Conservation (phyloP, 2,888 invertebrate species). For the Leptarthrus brevirostris region DNA sequence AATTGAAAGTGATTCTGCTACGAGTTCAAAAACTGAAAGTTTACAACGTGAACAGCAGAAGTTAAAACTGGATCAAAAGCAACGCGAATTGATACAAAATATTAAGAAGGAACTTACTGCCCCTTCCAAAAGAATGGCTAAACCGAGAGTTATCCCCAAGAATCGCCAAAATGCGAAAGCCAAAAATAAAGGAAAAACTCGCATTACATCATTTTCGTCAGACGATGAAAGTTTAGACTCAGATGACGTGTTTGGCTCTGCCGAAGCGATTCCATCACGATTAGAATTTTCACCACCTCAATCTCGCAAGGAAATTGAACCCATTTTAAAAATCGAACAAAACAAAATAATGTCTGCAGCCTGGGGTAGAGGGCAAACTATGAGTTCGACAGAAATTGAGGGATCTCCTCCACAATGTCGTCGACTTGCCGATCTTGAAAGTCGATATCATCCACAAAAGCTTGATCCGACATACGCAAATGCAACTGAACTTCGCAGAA, state of each 20-base stretch:
- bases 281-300: slow-evolving; percentile 81
- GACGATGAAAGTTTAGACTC: slow-evolving; percentile 82
- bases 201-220: slow-evolving; percentile 81
- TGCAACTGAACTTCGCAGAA: slow-evolving; percentile 76
- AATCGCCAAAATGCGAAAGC: slow-evolving; percentile 72
- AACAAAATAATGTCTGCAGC: slow-evolving; percentile 76
- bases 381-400: slow-evolving; percentile 83
- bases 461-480: slow-evolving; percentile 74
- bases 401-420: slow-evolving; percentile 80
- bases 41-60: slow-evolving; percentile 71
- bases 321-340: slow-evolving; percentile 78
- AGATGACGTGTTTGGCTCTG: slow-evolving; percentile 81
- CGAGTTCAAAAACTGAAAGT: slow-evolving; percentile 79
- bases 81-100: slow-evolving; percentile 69
- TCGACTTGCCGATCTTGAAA: slow-evolving; percentile 74
- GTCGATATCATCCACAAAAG: slow-evolving; percentile 73
- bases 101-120: slow-evolving; percentile 74
- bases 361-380: slow-evolving; percentile 77
- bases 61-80: slow-evolving; percentile 68
- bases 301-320: slow-evolving; percentile 80
- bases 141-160: slow-evolving; percentile 74
- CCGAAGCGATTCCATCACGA: slow-evolving; percentile 78
- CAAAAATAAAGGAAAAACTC: slow-evolving; percentile 75
- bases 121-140: slow-evolving; percentile 71
- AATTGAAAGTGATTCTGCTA: slow-evolving; percentile 81